Evolutionary conservation across 2,797 vertebrate species (phyloP).

Genomic region (Phataginus tricuspis): DNA sequence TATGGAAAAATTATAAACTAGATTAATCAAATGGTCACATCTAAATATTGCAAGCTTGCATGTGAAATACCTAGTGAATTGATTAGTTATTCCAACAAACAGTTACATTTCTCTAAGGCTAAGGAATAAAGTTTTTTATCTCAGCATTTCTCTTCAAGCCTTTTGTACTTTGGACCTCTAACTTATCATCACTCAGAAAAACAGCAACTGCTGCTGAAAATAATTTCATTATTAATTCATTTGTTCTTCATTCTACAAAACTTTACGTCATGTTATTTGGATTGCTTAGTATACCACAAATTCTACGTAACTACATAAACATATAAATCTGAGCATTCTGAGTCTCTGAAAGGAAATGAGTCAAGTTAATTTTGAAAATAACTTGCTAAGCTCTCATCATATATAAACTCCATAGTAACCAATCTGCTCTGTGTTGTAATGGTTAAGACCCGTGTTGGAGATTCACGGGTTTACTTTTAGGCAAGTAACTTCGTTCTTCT

Average conservation of each 20-base stretch:
- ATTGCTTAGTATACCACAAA: not conserved
- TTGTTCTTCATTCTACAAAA: not conserved
- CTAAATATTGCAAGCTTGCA: not conserved
- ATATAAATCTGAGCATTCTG: not conserved
- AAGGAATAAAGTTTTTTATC: not conserved
- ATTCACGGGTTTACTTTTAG: not conserved
- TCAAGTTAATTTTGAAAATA: not conserved
- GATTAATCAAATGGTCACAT: not conserved
- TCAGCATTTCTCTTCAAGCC: not conserved
- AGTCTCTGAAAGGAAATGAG: not conserved
- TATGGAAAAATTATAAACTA: constrained; percentile 2
- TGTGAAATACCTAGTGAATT: not conserved
- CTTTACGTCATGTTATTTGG: not conserved
- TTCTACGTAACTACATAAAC: not conserved
- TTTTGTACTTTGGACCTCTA: not conserved
- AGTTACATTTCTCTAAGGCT: not conserved
- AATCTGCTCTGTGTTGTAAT: not conserved
- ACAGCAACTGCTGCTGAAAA: not conserved
- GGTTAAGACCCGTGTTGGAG: not conserved
- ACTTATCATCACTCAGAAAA: not conserved
- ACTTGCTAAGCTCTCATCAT: not conserved
- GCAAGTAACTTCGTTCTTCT: not conserved
- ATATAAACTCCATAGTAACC: not conserved
- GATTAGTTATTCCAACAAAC: not conserved
- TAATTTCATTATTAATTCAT: not conserved